Conservation (phyloP, 2,888 invertebrate species). For the Acronicta aceris region DNA sequence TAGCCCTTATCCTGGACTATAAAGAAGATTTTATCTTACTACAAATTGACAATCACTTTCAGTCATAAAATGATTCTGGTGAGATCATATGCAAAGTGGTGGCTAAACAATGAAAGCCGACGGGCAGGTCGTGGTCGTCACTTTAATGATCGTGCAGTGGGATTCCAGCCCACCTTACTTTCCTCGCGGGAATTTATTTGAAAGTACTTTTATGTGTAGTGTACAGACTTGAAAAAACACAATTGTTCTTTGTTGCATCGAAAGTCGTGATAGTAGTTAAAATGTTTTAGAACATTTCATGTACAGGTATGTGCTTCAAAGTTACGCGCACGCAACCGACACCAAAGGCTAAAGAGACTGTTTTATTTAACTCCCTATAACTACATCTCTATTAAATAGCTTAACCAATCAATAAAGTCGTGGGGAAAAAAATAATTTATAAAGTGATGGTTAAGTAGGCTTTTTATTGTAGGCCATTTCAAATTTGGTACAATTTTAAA, state of each 20-base stretch:
- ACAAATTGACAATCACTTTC: constrained; percentile 64
- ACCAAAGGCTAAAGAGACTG: constrained; percentile 27
- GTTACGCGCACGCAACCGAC: constrained; percentile 25
- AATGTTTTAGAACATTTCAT: constrained; percentile 38
- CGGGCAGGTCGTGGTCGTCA: constrained; percentile 75
- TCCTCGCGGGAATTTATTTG: constrained; percentile 76
- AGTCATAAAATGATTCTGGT: constrained; percentile 69
- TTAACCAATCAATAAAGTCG: constrained; percentile 20
- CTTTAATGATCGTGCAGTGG: constrained; percentile 73
- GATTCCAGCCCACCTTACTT: constrained; percentile 77
- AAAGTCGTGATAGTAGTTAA: constrained; percentile 44
- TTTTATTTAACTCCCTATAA: background rate
- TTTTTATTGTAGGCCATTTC: background rate
- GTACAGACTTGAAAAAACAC: constrained; percentile 53
- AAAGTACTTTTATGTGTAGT: constrained; percentile 65
- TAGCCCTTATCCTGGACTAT: constrained; percentile 8
- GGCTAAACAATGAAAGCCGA: constrained; percentile 81
- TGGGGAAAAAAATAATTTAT: constrained; percentile 4
- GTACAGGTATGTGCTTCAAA: constrained; percentile 29
- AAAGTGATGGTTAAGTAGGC: constrained; percentile 5
- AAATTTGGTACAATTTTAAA: background rate
- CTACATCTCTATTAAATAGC: constrained; percentile 9
- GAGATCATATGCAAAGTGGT: constrained; percentile 74
- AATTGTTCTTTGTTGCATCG: constrained; percentile 39
- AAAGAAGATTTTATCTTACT: constrained; percentile 22